Conservation (phyloP, 2,113 vertebrate species). For the Lamprologus ornatipinnis region DNA sequence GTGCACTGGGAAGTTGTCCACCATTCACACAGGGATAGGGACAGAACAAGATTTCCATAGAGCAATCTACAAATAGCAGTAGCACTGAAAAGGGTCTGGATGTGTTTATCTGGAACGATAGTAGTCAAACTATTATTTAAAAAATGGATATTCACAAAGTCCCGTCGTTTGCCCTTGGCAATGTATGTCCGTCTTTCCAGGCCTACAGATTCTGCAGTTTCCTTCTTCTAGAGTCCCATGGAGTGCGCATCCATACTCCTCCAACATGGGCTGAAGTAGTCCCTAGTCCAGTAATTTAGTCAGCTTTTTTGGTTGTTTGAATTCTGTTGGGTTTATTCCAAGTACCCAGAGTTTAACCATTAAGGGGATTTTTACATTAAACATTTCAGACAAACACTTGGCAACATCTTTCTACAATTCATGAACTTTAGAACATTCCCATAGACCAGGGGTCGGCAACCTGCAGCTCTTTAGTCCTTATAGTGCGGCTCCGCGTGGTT, state of each 20-base stretch:
- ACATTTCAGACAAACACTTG: neutral
- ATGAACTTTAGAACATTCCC: neutral
- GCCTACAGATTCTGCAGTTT: neutral
- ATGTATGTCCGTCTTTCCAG: neutral
- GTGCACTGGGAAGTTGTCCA: neutral
- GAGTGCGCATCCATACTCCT: neutral
- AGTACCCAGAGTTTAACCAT: neutral
- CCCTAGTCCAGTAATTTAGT: neutral
- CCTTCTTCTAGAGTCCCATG: neutral
- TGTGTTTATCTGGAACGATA: neutral
- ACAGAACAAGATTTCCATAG: neutral
- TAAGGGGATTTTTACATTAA: neutral
- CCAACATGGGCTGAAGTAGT: neutral
- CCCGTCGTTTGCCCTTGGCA: neutral
- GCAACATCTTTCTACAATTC: neutral
- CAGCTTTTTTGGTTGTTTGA: neutral
- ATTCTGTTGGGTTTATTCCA: neutral
- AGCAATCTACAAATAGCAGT: neutral
- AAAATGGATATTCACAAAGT: neutral
- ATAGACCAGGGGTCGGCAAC: neutral
- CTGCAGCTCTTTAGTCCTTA: neutral
- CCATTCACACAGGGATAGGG: neutral
- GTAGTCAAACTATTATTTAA: neutral
- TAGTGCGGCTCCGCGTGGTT: neutral
- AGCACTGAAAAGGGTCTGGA: neutral